Base-by-base conservation (phyloP, 2,888 invertebrate genomes). In the Operophtera brumata region DNA sequence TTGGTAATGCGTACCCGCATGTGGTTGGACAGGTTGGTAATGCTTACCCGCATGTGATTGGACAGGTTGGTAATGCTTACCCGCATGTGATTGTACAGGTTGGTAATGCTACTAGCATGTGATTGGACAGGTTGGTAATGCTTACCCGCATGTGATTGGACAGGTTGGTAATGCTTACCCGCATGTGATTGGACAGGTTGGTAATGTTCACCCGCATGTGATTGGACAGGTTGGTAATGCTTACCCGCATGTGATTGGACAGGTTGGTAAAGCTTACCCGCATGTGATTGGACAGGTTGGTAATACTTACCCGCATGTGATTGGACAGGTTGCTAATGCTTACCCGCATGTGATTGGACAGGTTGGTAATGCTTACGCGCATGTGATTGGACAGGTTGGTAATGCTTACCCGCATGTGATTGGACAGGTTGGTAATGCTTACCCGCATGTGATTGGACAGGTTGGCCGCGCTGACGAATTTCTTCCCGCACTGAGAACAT, bases 401-500 rank as follows among this genome's bases (percentile, higher is more conserved):
- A 13, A 9, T 7, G 13, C 36, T 28, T 47, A 64, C 64, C 55
- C 61, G 44, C 54, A 61, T 62, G 39, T 64, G 64, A 45, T 62
- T 64, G 37, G 53, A 53, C 20, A 20, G 20, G 20, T 20, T 20
- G 20, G 20, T 20, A 20, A 20, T 20, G 20, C 20, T 20, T 20
- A 20, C 20, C 20, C 20, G 20, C 20, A 20, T 20, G 20, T 20
- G 20, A 20, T 20, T 20, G 20, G 20, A 20, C 7, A 64, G 51
- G 36, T 62, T 64, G 36, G 64, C 60, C 0, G 64, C 60, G 25
- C 60, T 62, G n/a, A 54, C 59, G 9, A 64, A 64, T 20, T 62
- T 64, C 48, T 62, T 62, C n/a, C 62, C 62, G 43, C 64, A 64
- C 3, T 58, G 55, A 1, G 45, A 26, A 28, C 64, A 64, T 13